Percentiles rank a stretch among this genome's conserved stretches.
Conservation (phyloP, 1,140 invertebrate genomes). For the Papilio glaucus region DNA sequence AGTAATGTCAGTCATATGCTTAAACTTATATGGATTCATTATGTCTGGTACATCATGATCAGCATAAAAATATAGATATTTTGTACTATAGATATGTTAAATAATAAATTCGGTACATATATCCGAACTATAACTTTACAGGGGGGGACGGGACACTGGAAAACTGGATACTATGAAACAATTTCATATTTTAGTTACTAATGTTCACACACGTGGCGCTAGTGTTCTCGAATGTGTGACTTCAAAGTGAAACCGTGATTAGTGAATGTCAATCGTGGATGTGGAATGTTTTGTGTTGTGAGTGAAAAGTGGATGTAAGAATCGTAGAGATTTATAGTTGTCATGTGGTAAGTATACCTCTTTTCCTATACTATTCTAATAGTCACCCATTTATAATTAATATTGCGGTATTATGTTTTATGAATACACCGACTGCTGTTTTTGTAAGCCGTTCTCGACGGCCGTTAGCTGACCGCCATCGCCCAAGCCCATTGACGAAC, state of each 20-base stretch:
- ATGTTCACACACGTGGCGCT: conserved; percentile 63
- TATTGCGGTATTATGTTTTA: background rate
- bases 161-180: conserved; percentile 39
- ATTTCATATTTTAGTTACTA: conserved; percentile 47
- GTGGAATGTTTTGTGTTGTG: conserved; percentile 80
- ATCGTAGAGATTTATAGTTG: conserved; percentile 62
- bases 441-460: conserved; percentile 39
- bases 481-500: conserved; percentile 72
- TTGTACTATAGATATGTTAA: no score
- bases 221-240: conserved; percentile 50
- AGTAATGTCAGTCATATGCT: no score
- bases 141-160: background rate
- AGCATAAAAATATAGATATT: no score
- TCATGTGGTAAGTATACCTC: conserved; percentile 73
- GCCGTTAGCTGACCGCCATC: conserved; percentile 81
- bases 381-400: background rate
- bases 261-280: conserved; percentile 73
- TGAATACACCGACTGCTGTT: conserved; percentile 15
- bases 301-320: conserved; percentile 66
- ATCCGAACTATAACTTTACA: background rate
- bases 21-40: no score
- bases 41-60: no score
- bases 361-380: conserved; percentile 27
- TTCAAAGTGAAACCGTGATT: conserved; percentile 48
- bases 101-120: conserved; percentile 17